Percentiles rank a stretch among this genome's conserved stretches.
phyloP scores from a whole-genome alignment of 1,140 invertebrate species.

The Drosophila watanabei region DNA sequence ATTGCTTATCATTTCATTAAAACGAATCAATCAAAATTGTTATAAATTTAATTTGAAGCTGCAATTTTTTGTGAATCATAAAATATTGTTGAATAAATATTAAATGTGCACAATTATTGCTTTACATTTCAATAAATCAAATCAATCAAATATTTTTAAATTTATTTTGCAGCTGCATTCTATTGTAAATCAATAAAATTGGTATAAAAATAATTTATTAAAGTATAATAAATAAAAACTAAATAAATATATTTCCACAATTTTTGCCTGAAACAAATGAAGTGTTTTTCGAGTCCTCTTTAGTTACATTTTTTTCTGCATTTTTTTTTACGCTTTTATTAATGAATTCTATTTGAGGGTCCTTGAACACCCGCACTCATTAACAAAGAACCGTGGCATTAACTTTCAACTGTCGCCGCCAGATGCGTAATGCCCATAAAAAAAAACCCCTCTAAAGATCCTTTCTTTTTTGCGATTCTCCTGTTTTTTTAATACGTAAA shows the following conservation, averaged over 20 bases:
- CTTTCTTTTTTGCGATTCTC: not conserved
- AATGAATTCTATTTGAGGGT: conserved; percentile 4
- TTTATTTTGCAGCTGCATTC: no score
- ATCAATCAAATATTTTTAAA: no score
- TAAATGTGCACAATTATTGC: not conserved
- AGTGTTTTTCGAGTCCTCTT: not conserved
- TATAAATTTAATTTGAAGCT: no score
- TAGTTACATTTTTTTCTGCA: not conserved
- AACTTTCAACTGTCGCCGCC: conserved; percentile 24
- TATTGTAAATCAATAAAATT: no score
- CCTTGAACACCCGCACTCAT: conserved; percentile 24
- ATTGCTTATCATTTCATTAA: not conserved
- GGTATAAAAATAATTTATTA: not conserved
- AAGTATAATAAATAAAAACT: not conserved
- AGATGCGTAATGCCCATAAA: conserved; percentile 35
- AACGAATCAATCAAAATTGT: not conserved
- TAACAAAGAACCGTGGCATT: conserved; percentile 27
- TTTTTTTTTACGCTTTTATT: conserved; percentile 1
- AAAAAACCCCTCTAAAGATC: conserved; percentile 53
- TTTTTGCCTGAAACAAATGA: not conserved
- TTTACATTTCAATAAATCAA: not conserved
- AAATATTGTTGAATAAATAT: not conserved
- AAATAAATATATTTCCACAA: not conserved
- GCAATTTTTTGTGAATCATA: not conserved
- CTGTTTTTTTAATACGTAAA: not conserved